Evolutionary conservation across 2,797 vertebrate species (phyloP).

Genomic region (Cynopterus sphinx): DNA sequence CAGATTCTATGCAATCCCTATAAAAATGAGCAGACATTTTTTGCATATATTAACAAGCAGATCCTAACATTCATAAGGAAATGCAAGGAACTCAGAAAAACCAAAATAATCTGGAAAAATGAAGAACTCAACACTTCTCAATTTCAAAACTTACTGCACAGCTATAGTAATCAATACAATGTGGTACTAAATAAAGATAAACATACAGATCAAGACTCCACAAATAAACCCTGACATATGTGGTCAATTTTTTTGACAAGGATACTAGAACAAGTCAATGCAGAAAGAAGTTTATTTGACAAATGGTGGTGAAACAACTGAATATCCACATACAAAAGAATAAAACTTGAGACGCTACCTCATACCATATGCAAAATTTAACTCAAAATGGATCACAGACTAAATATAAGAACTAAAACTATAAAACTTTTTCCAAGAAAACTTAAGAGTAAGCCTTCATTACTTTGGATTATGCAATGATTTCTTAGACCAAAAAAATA

Average conservation of each 20-base stretch:
- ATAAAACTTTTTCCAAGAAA: background rate
- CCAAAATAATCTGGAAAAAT: background rate
- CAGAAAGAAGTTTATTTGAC: no score
- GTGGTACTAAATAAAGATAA: background rate
- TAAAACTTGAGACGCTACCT: no score
- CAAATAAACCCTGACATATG: background rate
- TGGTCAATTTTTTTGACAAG: background rate
- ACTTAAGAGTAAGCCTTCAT: background rate
- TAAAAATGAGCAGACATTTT: background rate
- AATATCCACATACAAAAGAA: no score
- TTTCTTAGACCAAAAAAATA: background rate
- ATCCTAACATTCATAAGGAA: background rate
- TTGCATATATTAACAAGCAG: background rate
- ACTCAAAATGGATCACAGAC: background rate
- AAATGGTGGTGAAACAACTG: no score
- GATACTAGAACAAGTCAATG: background rate
- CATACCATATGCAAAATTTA: background rate
- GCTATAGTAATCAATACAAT: background rate
- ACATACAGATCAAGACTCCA: background rate
- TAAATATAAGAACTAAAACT: background rate
- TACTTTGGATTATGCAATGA: background rate
- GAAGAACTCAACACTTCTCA: background rate
- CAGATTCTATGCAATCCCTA: background rate
- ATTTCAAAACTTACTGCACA: background rate
- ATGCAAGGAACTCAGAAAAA: background rate